Evolutionary conservation across 2,888 invertebrate genomes (phyloP).

Genomic region (Cryptocephalus primarius): DNA sequence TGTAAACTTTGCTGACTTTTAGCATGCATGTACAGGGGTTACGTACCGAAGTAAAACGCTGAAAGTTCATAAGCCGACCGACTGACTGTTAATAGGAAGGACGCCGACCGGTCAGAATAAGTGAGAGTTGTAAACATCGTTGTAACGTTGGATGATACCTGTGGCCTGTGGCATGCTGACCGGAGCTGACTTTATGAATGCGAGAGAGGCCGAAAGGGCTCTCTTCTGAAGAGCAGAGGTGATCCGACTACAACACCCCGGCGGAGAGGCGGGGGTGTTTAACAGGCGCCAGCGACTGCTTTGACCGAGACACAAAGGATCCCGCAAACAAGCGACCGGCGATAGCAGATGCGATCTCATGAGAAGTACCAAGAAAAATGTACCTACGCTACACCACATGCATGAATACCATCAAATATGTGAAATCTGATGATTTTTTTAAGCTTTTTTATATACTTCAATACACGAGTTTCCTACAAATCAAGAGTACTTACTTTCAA

Average conservation of each 20-base stretch:
- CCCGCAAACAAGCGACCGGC: slow-evolving; percentile 14
- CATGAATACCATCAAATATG: too few species aligned
- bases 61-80: slow-evolving; percentile 3
- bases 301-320: slow-evolving; percentile 40
- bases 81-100: background rate
- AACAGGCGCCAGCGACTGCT: slow-evolving; percentile 38
- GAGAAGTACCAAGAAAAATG: too few species aligned
- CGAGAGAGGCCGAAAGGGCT: background rate
- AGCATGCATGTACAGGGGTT: background rate
- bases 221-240: slow-evolving; percentile 3
- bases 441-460: too few species aligned
- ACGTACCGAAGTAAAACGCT: slow-evolving; percentile 1
- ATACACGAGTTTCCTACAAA: too few species aligned
- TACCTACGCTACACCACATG: too few species aligned
- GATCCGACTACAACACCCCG: slow-evolving; percentile 16
- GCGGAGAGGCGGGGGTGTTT: slow-evolving; percentile 28
- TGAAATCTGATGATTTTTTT: too few species aligned
- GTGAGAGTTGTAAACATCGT: slow-evolving; percentile 6
- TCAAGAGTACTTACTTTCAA: too few species aligned
- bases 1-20: too few species aligned
- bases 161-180: background rate
- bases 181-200: slow-evolving; percentile 13
- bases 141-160: slow-evolving; percentile 5
- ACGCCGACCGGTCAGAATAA: slow-evolving; percentile 3
- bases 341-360: too few species aligned